Base-by-base conservation (phyloP, 2,888 invertebrate species). In the Andrena camellia region DNA sequence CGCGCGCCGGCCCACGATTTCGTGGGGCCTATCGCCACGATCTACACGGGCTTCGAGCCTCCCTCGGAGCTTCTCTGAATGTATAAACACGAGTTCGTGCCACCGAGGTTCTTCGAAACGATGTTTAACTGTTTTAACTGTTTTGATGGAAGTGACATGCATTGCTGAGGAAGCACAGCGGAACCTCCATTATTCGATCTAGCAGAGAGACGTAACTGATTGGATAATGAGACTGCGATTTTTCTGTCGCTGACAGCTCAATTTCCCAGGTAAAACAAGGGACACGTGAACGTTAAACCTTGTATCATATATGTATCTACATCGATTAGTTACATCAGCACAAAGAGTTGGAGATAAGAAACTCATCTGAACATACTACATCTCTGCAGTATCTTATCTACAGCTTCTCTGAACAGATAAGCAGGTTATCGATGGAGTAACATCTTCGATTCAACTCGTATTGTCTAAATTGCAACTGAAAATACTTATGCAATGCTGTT, bases 1-100 rank as follows among this genome's bases (percentile, higher is more conserved):
- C 85, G 88, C 90, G 90, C 42, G 42, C 4, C 42, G 42, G 17
- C 42, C 89, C 90, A 91, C 88, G 85, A 90, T 90, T 91, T 91
- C 84, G 86, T 86, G 83, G 82, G 78, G 85, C 88, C 84, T 86
- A 88, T 90, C 88, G 71, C 60, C 62, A 23, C 78, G 33, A 83
- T 88, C 89, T 84, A 80, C 62, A 72, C 57, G 78, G 78, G 59
- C 50, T 59, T 62, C 64, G 78, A 26, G 74, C 66, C 77, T 87
- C 82, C 63, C 59, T n/a, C 54, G 76, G 20, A 66, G 69, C 74
- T 78, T 60, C 69, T 75, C 50, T 64, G 82, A 73, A 81, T 77
- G 71, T 79, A 76, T 79, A 85, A 85, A 69, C 64, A 69, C 23
- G 33, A 72, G 42, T 52, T 78, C 42, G 54, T 50, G 59, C 20